phyloP scores from a whole-genome alignment of 2,113 vertebrate species.

The Podarcis muralis region DNA sequence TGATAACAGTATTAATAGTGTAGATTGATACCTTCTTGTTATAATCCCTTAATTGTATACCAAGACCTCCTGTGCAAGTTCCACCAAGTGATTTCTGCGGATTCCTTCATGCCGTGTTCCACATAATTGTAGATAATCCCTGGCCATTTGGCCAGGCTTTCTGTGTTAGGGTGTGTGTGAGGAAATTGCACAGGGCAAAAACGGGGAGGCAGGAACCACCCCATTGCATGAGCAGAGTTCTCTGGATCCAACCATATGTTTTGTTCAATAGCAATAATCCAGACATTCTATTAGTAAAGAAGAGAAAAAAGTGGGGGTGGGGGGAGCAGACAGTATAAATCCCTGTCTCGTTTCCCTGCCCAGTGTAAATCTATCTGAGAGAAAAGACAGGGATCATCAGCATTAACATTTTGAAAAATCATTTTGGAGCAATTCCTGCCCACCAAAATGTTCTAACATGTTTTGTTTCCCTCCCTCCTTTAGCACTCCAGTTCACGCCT shows the following conservation, averaged over 20 bases:
- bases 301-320: not conserved
- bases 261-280: not conserved
- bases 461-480: slow-evolving; percentile 28
- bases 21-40: not conserved
- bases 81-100: not conserved
- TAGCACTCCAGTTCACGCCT: slow-evolving; percentile 95
- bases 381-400: not conserved
- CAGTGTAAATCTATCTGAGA: not conserved
- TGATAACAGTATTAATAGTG: not conserved
- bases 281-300: not conserved
- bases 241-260: not conserved
- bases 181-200: not conserved
- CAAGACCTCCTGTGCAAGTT: too few relatives aligned
- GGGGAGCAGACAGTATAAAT: too few relatives aligned
- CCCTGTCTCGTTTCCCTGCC: not conserved
- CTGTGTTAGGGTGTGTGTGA: not conserved
- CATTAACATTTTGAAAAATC: not conserved
- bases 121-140: not conserved
- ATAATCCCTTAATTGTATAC: not conserved
- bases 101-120: not conserved
- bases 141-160: not conserved
- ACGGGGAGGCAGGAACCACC: not conserved
- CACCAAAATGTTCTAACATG: slow-evolving; percentile 9
- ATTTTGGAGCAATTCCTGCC: not conserved
- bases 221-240: not conserved